phyloP scores from a whole-genome alignment of 2,113 vertebrate genomes.

The Oryzias woworae region DNA sequence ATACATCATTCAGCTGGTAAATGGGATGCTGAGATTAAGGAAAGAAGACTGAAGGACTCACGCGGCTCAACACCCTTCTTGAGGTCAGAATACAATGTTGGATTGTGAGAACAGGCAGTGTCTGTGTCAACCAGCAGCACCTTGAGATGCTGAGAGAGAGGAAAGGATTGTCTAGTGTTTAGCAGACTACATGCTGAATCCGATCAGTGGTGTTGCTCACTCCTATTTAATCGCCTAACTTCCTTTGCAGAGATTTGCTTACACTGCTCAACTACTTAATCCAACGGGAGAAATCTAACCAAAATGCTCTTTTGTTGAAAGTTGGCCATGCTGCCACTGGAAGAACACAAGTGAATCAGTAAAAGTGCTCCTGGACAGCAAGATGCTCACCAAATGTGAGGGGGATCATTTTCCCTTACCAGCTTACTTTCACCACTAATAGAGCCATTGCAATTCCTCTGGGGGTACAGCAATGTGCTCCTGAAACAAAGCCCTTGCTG shows the following conservation, averaged over 20 bases:
- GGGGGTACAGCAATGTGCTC: conserved; percentile 31
- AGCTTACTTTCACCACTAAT: conserved; percentile 69
- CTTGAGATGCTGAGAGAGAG: conserved; percentile 43
- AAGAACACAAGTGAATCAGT: conserved; percentile 26
- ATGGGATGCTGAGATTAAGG: conserved; percentile 18
- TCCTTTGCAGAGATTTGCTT: conserved; percentile 2
- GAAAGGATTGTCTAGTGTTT: conserved; percentile 50
- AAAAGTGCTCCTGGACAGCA: conserved; percentile 16
- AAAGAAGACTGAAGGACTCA: conserved; percentile 1
- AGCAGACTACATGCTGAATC: conserved; percentile 47
- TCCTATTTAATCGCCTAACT: conserved; percentile 20
- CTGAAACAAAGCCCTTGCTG: conserved; percentile 65
- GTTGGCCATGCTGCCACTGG: conserved; percentile 2
- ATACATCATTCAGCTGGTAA: conserved; percentile 13
- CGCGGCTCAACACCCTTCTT: conserved; percentile 11
- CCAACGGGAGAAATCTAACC: conserved; percentile 5
- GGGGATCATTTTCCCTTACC: conserved; percentile 57
- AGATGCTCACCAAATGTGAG: conserved; percentile 27
- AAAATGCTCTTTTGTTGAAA: background rate
- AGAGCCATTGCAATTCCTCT: conserved; percentile 58
- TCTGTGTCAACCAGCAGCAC: conserved; percentile 30
- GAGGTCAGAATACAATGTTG: conserved; percentile 16
- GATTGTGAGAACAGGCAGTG: conserved; percentile 36
- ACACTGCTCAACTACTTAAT: background rate
- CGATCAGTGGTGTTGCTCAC: conserved; percentile 9